phyloP scores from a whole-genome alignment of 2,797 vertebrate species.

The Etheostoma nigrum region DNA sequence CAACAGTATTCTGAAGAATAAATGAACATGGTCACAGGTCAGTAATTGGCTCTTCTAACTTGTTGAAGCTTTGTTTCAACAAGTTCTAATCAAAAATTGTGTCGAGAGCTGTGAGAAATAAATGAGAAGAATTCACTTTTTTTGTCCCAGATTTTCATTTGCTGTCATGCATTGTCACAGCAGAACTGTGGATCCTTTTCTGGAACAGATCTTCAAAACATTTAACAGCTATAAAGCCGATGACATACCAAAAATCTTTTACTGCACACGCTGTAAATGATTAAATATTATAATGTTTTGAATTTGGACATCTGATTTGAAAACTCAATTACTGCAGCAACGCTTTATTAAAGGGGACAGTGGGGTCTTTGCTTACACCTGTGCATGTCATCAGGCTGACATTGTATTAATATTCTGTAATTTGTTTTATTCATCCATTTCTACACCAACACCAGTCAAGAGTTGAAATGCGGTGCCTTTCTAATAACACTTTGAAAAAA shows the following conservation, averaged over 20 bases:
- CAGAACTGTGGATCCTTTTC: not conserved
- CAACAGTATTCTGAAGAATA: not conserved
- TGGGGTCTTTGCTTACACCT: conserved; percentile 49
- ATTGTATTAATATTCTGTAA: conserved; percentile 9
- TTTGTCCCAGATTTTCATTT: not conserved
- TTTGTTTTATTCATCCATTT: conserved; percentile 15
- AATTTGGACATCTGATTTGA: conserved; percentile 26
- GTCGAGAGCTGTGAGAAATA: not conserved
- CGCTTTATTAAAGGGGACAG: conserved; percentile 35
- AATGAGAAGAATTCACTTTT: not conserved
- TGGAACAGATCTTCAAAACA: conserved; percentile 6
- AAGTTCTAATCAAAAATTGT: not conserved
- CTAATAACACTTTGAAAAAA: conserved; percentile 37
- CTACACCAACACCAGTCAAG: conserved; percentile 19
- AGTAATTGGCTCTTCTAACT: not conserved
- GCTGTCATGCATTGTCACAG: not conserved
- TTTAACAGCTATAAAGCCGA: not conserved
- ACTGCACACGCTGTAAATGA: not conserved
- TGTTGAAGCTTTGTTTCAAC: not conserved
- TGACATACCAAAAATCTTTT: not conserved
- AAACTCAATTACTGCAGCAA: conserved; percentile 24
- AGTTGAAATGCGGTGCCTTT: conserved; percentile 38
- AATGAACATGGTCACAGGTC: not conserved
- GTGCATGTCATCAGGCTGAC: conserved; percentile 42
- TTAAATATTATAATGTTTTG: conserved; percentile 6